Percentiles rank a stretch among this genome's conserved stretches.
Conservation (phyloP, 1,140 invertebrate species). For the Drosophila ficusphila region DNA sequence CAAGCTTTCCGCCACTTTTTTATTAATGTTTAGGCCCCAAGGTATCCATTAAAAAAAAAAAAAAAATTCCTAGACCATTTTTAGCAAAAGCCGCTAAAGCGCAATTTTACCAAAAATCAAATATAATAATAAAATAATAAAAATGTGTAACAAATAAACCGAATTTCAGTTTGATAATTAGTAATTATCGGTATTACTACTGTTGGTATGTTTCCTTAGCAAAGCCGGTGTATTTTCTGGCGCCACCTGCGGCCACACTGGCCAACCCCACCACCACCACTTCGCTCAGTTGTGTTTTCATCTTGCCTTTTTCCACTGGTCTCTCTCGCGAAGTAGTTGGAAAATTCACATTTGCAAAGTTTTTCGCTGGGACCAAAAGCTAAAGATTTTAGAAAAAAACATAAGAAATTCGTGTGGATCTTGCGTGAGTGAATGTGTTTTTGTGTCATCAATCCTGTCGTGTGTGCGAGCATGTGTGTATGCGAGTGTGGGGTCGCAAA, state of each 20-base stretch:
- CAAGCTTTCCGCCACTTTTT: too few species aligned
- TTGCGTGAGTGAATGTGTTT: slow-evolving; percentile 49
- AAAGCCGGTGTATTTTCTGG: neutral
- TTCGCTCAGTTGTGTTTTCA: slow-evolving; percentile 21
- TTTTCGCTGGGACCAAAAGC: slow-evolving; percentile 35
- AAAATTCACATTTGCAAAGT: slow-evolving; percentile 42
- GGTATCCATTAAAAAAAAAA: too few species aligned
- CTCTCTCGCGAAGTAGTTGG: slow-evolving; percentile 65
- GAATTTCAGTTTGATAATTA: neutral
- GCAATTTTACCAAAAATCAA: too few species aligned
- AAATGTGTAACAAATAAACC: neutral
- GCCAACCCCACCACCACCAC: neutral
- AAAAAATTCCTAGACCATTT: too few species aligned
- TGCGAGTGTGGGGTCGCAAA: slow-evolving; percentile 43
- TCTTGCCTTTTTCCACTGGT: slow-evolving; percentile 19
- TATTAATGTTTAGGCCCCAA: too few species aligned
- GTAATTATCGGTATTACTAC: neutral
- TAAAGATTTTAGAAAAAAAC: slow-evolving; percentile 17
- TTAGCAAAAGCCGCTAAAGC: too few species aligned
- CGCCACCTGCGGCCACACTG: neutral
- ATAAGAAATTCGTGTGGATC: slow-evolving; percentile 8
- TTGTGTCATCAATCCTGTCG: slow-evolving; percentile 17
- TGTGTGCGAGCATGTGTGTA: slow-evolving; percentile 27
- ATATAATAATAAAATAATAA: too few species aligned
- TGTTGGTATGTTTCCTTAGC: neutral